phyloP scores from a whole-genome alignment of 2,113 vertebrate species.

The Sporophila hypoxantha region DNA sequence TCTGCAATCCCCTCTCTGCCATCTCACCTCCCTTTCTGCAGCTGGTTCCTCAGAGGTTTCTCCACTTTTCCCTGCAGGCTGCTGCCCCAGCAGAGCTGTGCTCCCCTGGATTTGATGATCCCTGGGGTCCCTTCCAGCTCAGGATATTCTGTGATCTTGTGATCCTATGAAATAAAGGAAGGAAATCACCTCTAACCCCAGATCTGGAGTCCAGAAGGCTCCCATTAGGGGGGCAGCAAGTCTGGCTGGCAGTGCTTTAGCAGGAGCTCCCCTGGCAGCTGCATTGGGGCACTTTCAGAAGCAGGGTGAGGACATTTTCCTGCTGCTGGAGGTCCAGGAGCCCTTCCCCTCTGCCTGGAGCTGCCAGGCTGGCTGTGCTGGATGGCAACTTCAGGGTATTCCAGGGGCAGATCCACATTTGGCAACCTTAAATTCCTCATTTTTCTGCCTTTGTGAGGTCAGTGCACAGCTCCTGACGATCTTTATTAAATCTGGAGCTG shows the following conservation, averaged over 20 bases:
- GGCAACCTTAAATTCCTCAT: not conserved
- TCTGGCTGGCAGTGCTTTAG: not conserved
- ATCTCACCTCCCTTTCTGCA: too few species aligned
- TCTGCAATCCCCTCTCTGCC: too few species aligned
- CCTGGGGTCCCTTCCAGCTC: not conserved
- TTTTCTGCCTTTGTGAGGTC: not conserved
- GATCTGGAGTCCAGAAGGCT: not conserved
- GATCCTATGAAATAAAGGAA: not conserved
- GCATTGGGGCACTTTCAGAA: not conserved
- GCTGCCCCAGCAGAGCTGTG: too few species aligned
- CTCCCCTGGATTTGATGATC: too few species aligned
- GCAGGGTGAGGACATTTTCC: not conserved
- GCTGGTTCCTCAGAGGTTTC: too few species aligned
- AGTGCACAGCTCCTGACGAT: not conserved
- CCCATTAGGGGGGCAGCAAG: not conserved
- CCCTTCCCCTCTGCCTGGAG: fast-evolving
- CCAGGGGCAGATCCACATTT: not conserved
- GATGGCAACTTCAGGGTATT: not conserved
- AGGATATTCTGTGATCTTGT: not conserved
- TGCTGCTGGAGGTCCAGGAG: not conserved
- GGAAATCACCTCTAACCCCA: fast-evolving
- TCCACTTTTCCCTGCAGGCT: too few species aligned
- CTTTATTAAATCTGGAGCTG: not conserved
- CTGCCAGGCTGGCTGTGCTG: not conserved
- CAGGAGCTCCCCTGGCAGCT: not conserved